Base-by-base conservation (phyloP, 2,113 vertebrate genomes). In the Uria lomvia region DNA sequence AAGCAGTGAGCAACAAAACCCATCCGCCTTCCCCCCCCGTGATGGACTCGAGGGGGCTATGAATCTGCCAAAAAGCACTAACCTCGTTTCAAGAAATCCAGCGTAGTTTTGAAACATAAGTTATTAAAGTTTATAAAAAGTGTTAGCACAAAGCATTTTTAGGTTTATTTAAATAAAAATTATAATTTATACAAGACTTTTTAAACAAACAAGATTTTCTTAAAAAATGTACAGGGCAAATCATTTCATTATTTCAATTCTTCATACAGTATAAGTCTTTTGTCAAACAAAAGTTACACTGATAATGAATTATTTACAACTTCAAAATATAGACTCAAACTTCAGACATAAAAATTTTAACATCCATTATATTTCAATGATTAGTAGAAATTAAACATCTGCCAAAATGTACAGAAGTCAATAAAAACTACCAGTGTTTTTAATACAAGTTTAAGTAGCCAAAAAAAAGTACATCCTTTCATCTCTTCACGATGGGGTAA, bases 151-250 rank as follows among this genome's bases (percentile, higher is more conserved):
- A 97, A 97, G 96, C 97, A 78, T 95, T 97, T 97, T 97, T 86
- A 91, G 71, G 67, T 98, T 98, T 98, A 98, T 98, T 98, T 98
- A 98, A 98, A 98, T 98, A 98, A 98, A 98, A 98, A 98, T 98
- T 98, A 98, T 98, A 98, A 98, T 98, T 98, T 98, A 98, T 98
- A 98, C 98, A 98, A 98, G 98, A 98, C 97, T 98, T 97, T 97
- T 98, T 98, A 98, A 98, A 98, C 97, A 98, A 98, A 98, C 97
- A 96, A 97, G 93, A 80, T 98, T 97, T 96, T 97, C 94, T 98
- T 98, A 97, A 98, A 98, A 98, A 98, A 97, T 81, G 97, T 98
- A 98, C 95, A 96, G 96, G 93, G 94, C 72, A 75, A 93, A 97
- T 96, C 49, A 91, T 95, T 94, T 95, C 90, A 93, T 94, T 96